Evolutionary conservation across 2,797 vertebrate species (phyloP), one percentile per base, ranked within the genome.

Genomic region (Acanthurus tractus): DNA sequence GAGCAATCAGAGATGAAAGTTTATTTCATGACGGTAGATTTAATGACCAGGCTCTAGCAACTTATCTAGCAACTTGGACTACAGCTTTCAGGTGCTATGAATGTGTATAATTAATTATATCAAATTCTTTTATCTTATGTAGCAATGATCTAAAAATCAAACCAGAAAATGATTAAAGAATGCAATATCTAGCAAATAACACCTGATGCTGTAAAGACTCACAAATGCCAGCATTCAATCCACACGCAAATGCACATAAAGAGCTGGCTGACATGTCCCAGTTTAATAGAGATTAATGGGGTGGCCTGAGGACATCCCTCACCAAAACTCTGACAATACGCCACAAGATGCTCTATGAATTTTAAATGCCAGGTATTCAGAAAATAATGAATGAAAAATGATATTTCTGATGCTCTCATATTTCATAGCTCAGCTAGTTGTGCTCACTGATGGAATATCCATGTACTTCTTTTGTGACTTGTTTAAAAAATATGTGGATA

Each of bases 221-320:
- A 81, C 20, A 76, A 55, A 81, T 63, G 23, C 57, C 29, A 73
- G 78, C 53, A 74, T 63, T 54, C 34, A 74, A 22, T 76, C 22
- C 72, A 80, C 70, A 71, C 68, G 62, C 46, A 74, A 49, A 69
- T 50, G 74, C 64, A 86, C 76, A 83, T 68, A 77, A 65, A 76
- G 18, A 68, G 54, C 38, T 66, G 50, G 49, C 70, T 85, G 80
- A 89, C 84, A 80, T 77, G 78, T 86, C 74, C 82, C 49, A 75
- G 44, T 87, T 89, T 90, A 91, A 92, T 88, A 89, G 66, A 92
- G 89, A 94, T 91, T 78, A 92, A 92, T 91, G 85, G 74, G 77
- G 66, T 74, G 69, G 82, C 86, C 84, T 71, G 76, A 84, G 86
- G 84, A 90, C 89, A 91, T 88, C 80, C 82, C 81, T 82, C 86